Evolutionary conservation across 2,888 invertebrate genomes (phyloP), one percentile per base, ranked within the genome.

Genomic region (Tyria jacobaeae): DNA sequence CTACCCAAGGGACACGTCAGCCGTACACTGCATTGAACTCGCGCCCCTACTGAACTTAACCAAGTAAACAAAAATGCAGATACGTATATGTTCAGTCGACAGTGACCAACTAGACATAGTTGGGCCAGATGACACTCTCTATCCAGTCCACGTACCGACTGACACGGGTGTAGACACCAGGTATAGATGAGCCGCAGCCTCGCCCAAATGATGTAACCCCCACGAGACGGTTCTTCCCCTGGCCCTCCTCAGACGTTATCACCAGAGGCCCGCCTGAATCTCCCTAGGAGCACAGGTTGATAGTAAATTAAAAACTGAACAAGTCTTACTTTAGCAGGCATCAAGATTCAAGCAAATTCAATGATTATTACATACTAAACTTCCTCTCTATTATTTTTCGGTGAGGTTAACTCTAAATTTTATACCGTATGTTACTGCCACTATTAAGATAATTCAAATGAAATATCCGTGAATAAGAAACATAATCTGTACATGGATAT

Each of bases 191-290:
- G 31, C 90, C 94, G 79, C 94, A 94, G 61, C 91, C 90, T 58
- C 85, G 87, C 0, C 94, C 94, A 81, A 92, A 94, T 1, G 94
- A 94, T 70, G 93, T 94, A 63, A 94, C 81, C 15, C 94, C 94
- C 4, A 94, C 81, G 25, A 94, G 64, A 2, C 86, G 81, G 77
- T 86, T 90, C 17, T 39, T 44, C 14, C 55, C 55, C 34, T 34
- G 34, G 5, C 55, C 90, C 1, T 79, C 74, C 9, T 55, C 24
- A 7, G 73, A 74, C 31, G 75, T 64, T 44, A 70, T 71, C 68
- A 91, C 90, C 10, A 94, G 76, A 0, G 94, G 94, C 0, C 94
- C 94, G 27, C 94, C 94, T 0, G 94, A 93, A 70, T 94, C 94
- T 3, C 94, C 94, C 94, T 94, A 70, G 57, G 17, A 37, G 54